These are phyloP conservation scores for Pandion haliaetus DNA, from an alignment of 2,113 vertebrate genomes.

Conservation along the genomic window DNA sequence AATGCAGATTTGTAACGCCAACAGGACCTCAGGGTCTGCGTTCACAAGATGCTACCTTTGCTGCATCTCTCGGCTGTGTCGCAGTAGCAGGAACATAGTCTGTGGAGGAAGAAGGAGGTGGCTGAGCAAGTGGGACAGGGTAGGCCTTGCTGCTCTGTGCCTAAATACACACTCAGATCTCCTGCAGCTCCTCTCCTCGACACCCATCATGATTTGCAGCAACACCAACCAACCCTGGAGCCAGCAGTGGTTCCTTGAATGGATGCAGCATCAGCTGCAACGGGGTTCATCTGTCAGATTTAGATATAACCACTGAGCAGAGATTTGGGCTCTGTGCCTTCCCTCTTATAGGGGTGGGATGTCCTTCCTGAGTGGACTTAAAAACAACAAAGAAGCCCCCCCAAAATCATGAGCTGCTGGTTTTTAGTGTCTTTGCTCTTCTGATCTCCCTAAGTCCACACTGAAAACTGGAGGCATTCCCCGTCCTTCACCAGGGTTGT, in stretches of 20 bases:
- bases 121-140: neutral
- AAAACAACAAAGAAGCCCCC: fast-evolving
- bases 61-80: neutral
- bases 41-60: conserved; percentile 43
- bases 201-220: neutral
- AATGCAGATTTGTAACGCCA: neutral
- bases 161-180: neutral
- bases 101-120: conserved; percentile 17
- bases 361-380: neutral
- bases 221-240: neutral
- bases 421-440: neutral
- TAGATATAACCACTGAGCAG: neutral
- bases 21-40: fast-evolving
- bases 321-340: neutral
- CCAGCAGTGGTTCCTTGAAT: fast-evolving
- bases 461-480: neutral
- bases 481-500: neutral
- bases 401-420: neutral
- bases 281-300: neutral
- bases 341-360: neutral
- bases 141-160: fast-evolving
- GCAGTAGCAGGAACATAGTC: neutral
- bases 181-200: neutral
- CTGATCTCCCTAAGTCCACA: neutral
- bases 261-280: neutral